A percentile compares a stretch with the other conserved stretches of the same genome.
Evolutionary conservation across 2,888 invertebrate species (phyloP).

Genomic region (Hypena proboscidalis): DNA sequence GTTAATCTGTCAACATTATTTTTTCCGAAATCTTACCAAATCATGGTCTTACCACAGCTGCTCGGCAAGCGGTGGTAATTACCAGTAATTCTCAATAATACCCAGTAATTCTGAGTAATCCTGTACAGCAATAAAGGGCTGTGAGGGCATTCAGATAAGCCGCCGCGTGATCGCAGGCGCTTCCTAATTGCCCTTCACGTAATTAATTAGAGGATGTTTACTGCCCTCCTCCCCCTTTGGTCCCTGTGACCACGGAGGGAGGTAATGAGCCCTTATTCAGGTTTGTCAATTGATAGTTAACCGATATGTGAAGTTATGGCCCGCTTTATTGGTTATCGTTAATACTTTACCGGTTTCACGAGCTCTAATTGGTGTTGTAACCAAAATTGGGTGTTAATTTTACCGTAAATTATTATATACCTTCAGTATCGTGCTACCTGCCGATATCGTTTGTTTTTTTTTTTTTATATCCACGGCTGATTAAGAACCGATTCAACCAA

Average conservation of each 20-base stretch:
- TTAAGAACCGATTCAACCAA: no score
- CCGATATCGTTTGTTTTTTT: no score
- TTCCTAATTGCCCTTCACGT: constrained; percentile 18
- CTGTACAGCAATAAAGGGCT: constrained; percentile 22
- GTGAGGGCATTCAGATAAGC: constrained; percentile 27
- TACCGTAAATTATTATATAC: no score
- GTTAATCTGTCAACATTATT: background rate
- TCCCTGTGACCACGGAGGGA: background rate
- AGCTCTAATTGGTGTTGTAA: no score
- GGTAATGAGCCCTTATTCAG: background rate
- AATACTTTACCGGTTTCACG: no score
- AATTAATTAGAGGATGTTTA: constrained; percentile 23
- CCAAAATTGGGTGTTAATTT: no score
- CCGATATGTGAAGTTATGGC: background rate
- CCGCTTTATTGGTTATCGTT: background rate
- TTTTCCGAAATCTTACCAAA: constrained; percentile 1
- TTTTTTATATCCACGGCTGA: no score
- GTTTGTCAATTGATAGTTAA: background rate
- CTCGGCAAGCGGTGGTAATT: background rate
- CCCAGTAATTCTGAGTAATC: constrained; percentile 17
- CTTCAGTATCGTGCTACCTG: no score
- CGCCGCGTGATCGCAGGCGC: constrained; percentile 16
- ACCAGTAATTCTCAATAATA: background rate
- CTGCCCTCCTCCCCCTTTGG: background rate
- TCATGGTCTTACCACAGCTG: background rate